Base-by-base conservation (phyloP, 1,140 invertebrate genomes). In the Meteorus sp. region DNA sequence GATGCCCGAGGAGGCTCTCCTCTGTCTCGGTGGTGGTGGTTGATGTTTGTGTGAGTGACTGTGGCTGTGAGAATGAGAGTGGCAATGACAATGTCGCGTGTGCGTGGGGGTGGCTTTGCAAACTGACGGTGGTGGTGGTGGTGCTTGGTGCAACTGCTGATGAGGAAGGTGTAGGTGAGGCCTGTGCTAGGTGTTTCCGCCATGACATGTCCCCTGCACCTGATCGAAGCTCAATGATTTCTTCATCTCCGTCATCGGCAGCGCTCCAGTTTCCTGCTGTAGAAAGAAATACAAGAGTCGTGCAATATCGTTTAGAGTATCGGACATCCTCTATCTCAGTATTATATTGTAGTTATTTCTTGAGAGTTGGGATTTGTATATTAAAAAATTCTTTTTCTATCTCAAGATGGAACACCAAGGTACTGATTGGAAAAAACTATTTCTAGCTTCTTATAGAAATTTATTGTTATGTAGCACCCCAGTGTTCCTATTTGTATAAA, bases 161-260 rank as follows among this genome's bases (percentile, higher is more conserved):
- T 56, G 68, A 63, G 62, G 74, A 67, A 64, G 74, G 63, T 71
- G 74, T 72, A 63, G 68, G 69, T 70, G 73, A 74, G 72, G 76
- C 77, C 74, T 77, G 74, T 79, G 78, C 76, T 80, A 80, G 78
- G 75, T 78, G 71, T 76, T 77, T 66, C 74, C 75, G 57, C 69
- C 75, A 75, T 66, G 71, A 63, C 72, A 72, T 63, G 65, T 68
- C 56, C 58, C 68, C 66, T 33, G 29, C 11, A 75, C 76, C 69
- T 80, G 78, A 72, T 84, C 83, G 76, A 81, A 84, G 75, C 80
- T 81, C 70, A 83, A 79, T 68, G 83, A 81, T 74, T 85, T 85
- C 74, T 83, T 81, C 75, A 84, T 79, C 74, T 85, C 84, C 68
- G 83, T 81, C 78, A 85, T 84, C 70, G 83, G 82, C 60, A 85